phyloP scores from a whole-genome alignment of 2,113 vertebrate species.

The Odontesthes bonariensis region DNA sequence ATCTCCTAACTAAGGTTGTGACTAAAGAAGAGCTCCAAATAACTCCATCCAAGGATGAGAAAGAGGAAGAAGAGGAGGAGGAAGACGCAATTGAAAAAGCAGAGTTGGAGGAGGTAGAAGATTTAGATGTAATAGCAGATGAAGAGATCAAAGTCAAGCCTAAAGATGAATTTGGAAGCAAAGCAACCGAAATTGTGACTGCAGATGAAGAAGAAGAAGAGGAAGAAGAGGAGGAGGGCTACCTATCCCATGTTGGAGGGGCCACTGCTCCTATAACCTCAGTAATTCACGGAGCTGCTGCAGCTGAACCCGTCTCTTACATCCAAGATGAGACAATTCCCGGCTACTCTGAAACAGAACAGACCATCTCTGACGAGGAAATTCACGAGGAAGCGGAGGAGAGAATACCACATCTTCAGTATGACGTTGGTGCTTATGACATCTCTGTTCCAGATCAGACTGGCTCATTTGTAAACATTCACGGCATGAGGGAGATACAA shows the following conservation, averaged over 20 bases:
- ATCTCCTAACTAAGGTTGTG: slow-evolving; percentile 50
- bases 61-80: slow-evolving; percentile 81
- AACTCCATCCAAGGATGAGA: slow-evolving; percentile 76
- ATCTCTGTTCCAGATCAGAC: slow-evolving; percentile 91
- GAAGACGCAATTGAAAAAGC: slow-evolving; percentile 90
- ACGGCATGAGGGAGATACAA: slow-evolving; percentile 85
- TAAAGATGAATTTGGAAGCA: slow-evolving; percentile 67
- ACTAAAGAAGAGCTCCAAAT: slow-evolving; percentile 66
- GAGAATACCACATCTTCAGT: slow-evolving; percentile 90
- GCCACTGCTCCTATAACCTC: slow-evolving; percentile 80
- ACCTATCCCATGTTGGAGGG: slow-evolving; percentile 82
- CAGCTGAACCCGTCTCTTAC: slow-evolving; percentile 90
- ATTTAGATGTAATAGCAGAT: slow-evolving; percentile 83
- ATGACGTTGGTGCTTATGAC: slow-evolving; percentile 88
- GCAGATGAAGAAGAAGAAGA: slow-evolving; percentile 74
- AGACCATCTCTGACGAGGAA: slow-evolving; percentile 98
- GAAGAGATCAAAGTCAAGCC: slow-evolving; percentile 74
- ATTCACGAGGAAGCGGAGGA: slow-evolving; percentile 97
- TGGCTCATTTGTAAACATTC: slow-evolving; percentile 87
- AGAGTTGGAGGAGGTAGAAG: slow-evolving; percentile 92
- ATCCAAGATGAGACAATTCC: slow-evolving; percentile 98
- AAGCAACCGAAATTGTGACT: slow-evolving; percentile 50
- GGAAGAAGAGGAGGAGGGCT: slow-evolving; percentile 68
- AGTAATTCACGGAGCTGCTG: slow-evolving; percentile 74
- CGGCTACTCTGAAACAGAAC: slow-evolving; percentile 97